Evolutionary conservation across 1,140 invertebrate species (phyloP), one percentile per base, ranked within the genome.

Genomic region (Metopolophium dirhodum): DNA sequence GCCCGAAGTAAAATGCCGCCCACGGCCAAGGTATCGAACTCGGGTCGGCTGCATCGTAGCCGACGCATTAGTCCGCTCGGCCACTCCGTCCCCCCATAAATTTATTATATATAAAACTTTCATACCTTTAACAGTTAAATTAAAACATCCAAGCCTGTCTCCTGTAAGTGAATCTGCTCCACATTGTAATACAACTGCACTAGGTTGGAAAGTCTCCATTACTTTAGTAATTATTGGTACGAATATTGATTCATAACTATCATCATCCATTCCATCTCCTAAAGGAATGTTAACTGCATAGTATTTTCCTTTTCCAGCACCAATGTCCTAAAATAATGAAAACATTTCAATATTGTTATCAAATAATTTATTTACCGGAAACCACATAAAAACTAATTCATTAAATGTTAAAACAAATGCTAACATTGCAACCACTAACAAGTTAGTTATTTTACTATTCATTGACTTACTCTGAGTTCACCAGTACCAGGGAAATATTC

Each of bases 241-340:
- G 95, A 99, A 99, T 94, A 99, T 99, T 51, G 98, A 98, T 95
- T 99, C 98, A 95, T 99, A 99, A 9, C 98, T 98, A 93, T 99
- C 98, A 95, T 99, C 99, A 95, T 99, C 99, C 97, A 99, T 99
- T 68, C 99, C 99, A 96, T 99, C 99, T 89, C 99, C 95, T 1
- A 99, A 96, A 0, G 99, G 99, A 95, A 99, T 99, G 95, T 99
- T 99, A 0, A 99, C 98, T 30, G 99, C 99, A 96, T 99, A 99
- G 95, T 99, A 99, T 96, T 99, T 99, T 68, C 99, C 99, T 96
- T 99, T 99, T 9, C 99, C 99, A 54, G 99, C 99, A n/a, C 99
- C 99, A 95, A 99, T 99, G 95, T 99, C 99, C 95, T 98, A 95
- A 1, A 57, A 54, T 88, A 41, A 49, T 47, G 3, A 41, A 90